Base-by-base conservation (phyloP, 2,888 invertebrate species). In the Dichetophora obliterata region DNA sequence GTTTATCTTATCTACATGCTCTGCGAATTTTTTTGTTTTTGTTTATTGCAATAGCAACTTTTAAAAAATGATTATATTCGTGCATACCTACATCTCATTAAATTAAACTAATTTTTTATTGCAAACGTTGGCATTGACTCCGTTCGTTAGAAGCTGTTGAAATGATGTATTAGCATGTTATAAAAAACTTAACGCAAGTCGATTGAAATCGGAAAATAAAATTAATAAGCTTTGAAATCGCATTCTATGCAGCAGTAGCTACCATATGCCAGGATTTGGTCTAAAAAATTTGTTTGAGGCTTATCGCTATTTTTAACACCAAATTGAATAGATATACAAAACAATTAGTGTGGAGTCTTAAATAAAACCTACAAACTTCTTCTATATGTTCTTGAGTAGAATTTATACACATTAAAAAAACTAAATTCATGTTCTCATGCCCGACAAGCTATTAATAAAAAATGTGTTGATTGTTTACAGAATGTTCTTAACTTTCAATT, bases 81-180 rank as follows among this genome's bases (percentile, higher is more conserved):
- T 73, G 73, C 73, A 73, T 73, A 73, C 22, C 63, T 73, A 65
- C 63, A 63, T 82, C 81, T 82, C 80, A 82, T 82, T 82, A 82
- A 43, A 82, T 77, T 81, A 79, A 81, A 81, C 78, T 81, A 84
- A 83, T 48, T n/a, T 63, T 78, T 78, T 75, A 22, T 74, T 75
- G 31, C 6, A 73, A 27, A 43, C 68, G 74, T 69, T 80, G 84
- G 84, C 85, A 85, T 84, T 84, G 84, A 83, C 81, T 84, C 81
- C 80, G 72, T 79, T 80, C 78, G 68, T 74, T 16, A 61, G 37
- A 59, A 16, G 11, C 19, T 27, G 19, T 11, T 4, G 6, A 22
- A 59, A 59, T 59, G 24, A 24, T 11, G 6, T 43, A 24, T 59
- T 22, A 27, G 27, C 24, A 24, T 27, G 14, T 3, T 11, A 27